Conservation (phyloP, 2,113 vertebrate species). For the Hydrochoerus hydrochaeris region DNA sequence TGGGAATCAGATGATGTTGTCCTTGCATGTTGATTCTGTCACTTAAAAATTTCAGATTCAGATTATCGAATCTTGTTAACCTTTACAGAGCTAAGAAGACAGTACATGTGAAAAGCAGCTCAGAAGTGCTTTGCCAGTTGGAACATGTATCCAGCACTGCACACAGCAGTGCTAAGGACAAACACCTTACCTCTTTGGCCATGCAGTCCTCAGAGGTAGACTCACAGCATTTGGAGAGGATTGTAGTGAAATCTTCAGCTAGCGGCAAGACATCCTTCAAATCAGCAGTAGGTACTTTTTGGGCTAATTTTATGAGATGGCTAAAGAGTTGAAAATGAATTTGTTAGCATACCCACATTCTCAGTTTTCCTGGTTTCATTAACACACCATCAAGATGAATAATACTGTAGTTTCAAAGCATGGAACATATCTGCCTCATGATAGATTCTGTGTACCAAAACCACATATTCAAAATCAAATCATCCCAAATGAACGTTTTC, state of each 20-base stretch:
- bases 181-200: slow-evolving; percentile 79
- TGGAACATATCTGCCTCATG: neutral
- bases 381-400: neutral
- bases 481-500: neutral
- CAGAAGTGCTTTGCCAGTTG: neutral
- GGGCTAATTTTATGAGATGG: slow-evolving; percentile 82
- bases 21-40: neutral
- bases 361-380: neutral
- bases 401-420: neutral
- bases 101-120: neutral
- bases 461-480: neutral
- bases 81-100: neutral
- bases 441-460: neutral
- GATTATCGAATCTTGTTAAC: neutral
- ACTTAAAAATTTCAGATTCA: neutral
- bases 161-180: rapidly evolving
- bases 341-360: neutral
- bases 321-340: slow-evolving; percentile 69
- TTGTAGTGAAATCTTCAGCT: slow-evolving; percentile 67
- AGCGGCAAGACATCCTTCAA: slow-evolving; percentile 83
- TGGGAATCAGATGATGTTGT: neutral
- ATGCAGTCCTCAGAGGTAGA: slow-evolving; percentile 82
- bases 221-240: slow-evolving; percentile 84
- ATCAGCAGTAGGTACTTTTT: slow-evolving; percentile 81
- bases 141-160: rapidly evolving